Percentiles rank a stretch among this genome's conserved stretches.
Evolutionary conservation across 2,113 vertebrate genomes (phyloP).

Genomic region (Campylomormyrus tamandua): DNA sequence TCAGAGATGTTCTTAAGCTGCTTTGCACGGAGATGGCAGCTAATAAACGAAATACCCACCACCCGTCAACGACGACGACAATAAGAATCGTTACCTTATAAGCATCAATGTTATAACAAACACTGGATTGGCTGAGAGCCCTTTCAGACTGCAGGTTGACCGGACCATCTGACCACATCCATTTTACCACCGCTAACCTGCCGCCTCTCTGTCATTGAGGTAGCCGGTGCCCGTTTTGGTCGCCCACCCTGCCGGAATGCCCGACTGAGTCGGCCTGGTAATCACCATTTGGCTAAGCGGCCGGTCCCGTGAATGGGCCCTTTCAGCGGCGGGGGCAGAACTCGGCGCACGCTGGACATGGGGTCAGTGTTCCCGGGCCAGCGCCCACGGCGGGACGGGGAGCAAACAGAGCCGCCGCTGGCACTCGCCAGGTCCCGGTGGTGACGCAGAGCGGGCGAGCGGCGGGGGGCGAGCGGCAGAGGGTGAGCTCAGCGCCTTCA

Average conservation of each 20-base stretch:
- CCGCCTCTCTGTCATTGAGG: background rate
- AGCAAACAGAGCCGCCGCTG: background rate
- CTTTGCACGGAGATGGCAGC: background rate
- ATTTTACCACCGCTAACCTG: background rate
- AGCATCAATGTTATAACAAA: background rate
- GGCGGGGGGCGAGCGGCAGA: background rate
- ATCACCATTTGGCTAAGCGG: slow-evolving; percentile 8
- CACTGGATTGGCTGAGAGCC: background rate
- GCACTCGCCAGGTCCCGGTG: background rate
- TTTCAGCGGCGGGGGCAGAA: background rate
- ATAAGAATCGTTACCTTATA: background rate
- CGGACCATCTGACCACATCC: background rate
- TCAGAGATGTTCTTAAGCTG: background rate
- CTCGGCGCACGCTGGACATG: slow-evolving; percentile 3
- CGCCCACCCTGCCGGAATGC: background rate
- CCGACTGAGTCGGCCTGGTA: background rate
- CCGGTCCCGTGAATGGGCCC: slow-evolving; percentile 5
- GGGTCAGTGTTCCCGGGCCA: background rate
- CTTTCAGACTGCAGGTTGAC: background rate
- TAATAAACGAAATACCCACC: background rate
- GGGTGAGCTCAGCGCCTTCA: slow-evolving; percentile 13
- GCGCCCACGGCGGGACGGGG: background rate
- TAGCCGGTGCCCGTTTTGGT: background rate
- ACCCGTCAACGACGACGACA: background rate
- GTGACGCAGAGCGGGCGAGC: background rate